phyloP scores from a whole-genome alignment of 2,113 vertebrate genomes.

The Hystrix cristata region DNA sequence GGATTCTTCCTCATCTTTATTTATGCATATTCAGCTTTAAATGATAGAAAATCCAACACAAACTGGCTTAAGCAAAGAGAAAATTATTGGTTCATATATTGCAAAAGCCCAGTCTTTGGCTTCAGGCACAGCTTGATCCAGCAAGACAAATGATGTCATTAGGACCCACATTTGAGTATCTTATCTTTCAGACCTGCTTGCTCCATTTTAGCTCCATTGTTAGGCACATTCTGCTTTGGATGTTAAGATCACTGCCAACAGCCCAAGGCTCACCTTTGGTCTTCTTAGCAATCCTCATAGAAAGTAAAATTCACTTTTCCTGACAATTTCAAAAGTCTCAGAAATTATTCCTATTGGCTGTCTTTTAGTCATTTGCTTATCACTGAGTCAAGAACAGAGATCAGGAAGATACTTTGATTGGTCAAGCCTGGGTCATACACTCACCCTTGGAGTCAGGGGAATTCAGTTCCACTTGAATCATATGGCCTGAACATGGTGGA shows the following conservation, averaged over 20 bases:
- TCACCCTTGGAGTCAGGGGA: background rate
- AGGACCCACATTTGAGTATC: background rate
- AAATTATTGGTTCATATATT: background rate
- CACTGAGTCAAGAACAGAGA: background rate
- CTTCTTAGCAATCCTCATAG: background rate
- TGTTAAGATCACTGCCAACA: background rate
- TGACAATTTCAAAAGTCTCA: background rate
- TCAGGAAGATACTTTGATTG: background rate
- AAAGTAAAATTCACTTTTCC: background rate
- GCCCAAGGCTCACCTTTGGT: background rate
- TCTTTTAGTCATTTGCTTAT: conserved; percentile 9
- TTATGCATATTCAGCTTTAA: conserved; percentile 30
- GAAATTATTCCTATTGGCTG: background rate
- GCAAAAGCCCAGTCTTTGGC: background rate
- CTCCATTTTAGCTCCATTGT: background rate
- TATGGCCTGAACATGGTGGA: background rate
- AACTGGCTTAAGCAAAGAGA: background rate
- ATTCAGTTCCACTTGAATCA: background rate
- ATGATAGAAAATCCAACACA: conserved; percentile 31
- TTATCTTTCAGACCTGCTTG: background rate
- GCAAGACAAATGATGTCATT: background rate
- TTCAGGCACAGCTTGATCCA: conserved; percentile 22
- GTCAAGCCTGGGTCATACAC: background rate
- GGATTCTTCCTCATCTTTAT: background rate
- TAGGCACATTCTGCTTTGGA: background rate